phyloP scores from a whole-genome alignment of 2,797 vertebrate genomes.

The Pampus argenteus region DNA sequence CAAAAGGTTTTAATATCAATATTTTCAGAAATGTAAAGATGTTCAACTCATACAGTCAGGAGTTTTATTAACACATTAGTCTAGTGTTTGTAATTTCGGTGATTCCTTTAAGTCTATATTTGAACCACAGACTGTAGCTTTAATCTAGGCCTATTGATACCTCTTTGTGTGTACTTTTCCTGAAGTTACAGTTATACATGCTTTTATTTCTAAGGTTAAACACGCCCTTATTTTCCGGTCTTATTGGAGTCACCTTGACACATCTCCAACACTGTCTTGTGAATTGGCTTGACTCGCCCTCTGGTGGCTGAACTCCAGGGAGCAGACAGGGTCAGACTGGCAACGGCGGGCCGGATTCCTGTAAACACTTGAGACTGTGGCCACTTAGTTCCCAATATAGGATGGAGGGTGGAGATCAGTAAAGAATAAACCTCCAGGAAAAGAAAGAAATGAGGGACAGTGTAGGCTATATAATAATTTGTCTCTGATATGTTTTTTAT shows the following conservation, averaged over 20 bases:
- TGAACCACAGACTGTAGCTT: not conserved
- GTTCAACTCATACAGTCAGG: too few relatives aligned
- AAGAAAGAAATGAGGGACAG: not conserved
- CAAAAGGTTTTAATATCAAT: too few relatives aligned
- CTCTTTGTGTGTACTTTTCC: too few relatives aligned
- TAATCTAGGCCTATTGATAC: not conserved
- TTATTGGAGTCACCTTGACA: not conserved
- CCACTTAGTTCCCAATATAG: not conserved
- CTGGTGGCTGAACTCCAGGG: constrained; percentile 57
- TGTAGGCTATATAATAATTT: not conserved
- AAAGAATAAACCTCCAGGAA: not conserved
- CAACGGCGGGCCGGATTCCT: constrained; percentile 15
- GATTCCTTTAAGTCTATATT: too few relatives aligned
- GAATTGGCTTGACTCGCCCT: constrained; percentile 56
- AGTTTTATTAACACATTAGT: not conserved
- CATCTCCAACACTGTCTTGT: not conserved
- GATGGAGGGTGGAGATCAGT: not conserved
- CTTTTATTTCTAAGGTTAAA: constrained; percentile 38
- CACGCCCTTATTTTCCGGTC: fast-evolving
- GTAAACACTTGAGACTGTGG: constrained; percentile 8
- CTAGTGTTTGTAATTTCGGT: not conserved
- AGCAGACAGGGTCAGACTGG: constrained; percentile 22
- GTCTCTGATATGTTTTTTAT: too few relatives aligned
- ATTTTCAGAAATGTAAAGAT: too few relatives aligned
- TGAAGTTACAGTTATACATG: not conserved